These are phyloP conservation scores for Oasisia sp. DNA, from an alignment of 2,888 invertebrate genomes.

Conservation along the genomic window DNA sequence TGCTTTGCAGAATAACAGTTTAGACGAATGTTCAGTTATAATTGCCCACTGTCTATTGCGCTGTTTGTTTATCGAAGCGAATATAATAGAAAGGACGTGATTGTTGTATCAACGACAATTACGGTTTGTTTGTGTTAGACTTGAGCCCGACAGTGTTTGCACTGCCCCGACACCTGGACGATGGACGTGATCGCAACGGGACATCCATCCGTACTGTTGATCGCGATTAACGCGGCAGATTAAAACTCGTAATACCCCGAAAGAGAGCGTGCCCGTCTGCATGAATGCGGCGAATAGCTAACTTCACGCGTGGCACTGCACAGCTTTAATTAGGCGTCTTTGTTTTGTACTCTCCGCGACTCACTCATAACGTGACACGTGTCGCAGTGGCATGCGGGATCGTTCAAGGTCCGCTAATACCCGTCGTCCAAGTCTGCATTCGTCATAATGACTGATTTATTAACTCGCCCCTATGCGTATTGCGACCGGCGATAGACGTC, in stretches of 20 bases:
- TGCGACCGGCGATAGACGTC: neutral
- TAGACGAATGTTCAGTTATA: conserved; percentile 6
- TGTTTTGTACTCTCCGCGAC: neutral
- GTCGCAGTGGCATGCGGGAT: neutral
- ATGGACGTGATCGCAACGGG: neutral
- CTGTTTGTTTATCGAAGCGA: neutral
- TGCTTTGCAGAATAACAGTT: conserved; percentile 4
- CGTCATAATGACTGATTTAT: conserved; percentile 10
- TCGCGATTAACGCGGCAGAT: neutral
- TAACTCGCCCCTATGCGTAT: conserved; percentile 12
- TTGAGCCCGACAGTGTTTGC: neutral
- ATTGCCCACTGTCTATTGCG: neutral
- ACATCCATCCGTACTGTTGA: neutral
- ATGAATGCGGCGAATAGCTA: neutral
- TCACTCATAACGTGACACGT: conserved; percentile 6
- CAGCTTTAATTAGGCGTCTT: conserved; percentile 1
- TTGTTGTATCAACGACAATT: neutral
- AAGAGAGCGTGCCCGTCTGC: neutral
- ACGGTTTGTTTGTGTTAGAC: neutral
- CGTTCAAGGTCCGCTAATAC: neutral
- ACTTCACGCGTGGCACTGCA: neutral
- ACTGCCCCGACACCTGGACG: neutral
- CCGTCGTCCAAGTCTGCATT: neutral
- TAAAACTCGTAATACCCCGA: neutral
- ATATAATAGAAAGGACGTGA: neutral